These are phyloP conservation scores for Melikaiella ostensackeni DNA, from an alignment of 2,888 invertebrate species.

Conservation along the genomic window DNA sequence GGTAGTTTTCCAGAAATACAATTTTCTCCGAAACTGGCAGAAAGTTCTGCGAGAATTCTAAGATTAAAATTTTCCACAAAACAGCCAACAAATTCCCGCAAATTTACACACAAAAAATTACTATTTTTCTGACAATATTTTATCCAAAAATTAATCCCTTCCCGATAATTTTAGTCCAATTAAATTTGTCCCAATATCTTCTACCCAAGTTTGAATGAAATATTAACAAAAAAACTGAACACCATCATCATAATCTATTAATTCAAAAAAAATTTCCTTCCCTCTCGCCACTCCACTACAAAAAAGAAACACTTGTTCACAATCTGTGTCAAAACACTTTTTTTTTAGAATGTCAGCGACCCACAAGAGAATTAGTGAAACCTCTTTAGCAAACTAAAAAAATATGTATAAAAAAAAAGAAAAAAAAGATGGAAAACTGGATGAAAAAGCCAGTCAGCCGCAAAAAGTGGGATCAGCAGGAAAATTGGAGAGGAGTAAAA, in stretches of 20 bases:
- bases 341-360: neutral
- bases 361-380: neutral
- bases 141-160: no score
- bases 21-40: neutral
- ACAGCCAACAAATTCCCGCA: no score
- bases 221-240: neutral
- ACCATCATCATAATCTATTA: neutral
- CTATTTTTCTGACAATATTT: no score
- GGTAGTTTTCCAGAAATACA: neutral
- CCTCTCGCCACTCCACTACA: neutral
- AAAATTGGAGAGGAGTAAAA: slow-evolving; percentile 2
- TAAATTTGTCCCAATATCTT: no score
- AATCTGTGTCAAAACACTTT: slow-evolving; percentile 2
- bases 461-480: neutral
- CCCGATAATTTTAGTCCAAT: no score
- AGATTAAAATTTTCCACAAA: no score
- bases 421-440: neutral
- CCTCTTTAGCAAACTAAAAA: neutral
- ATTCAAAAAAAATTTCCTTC: neutral
- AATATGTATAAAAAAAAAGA: neutral
- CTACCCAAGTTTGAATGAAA: neutral
- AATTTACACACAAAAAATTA: no score
- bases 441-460: neutral
- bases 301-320: neutral
- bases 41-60: no score